Evolutionary conservation across 2,113 vertebrate species (phyloP), one percentile per base, ranked within the genome.

Genomic region (Nothoprocta perdicaria): DNA sequence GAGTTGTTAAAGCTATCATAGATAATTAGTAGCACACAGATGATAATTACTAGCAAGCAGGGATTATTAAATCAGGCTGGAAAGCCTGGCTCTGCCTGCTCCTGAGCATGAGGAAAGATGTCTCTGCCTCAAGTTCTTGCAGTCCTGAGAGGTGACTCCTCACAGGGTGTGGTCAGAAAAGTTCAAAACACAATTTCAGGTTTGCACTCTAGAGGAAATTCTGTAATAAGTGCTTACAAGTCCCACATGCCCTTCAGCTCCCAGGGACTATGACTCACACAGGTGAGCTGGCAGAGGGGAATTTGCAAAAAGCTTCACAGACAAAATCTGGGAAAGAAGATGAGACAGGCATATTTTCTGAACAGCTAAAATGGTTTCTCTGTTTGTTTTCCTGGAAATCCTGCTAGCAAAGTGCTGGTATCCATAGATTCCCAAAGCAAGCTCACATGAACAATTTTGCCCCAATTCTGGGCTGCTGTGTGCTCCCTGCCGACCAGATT

Each of bases 71-170:
- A 89, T 80, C 38, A 88, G 61, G 76, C 65, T 90, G 83, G 90
- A 88, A 95, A 92, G 91, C 92, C 83, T 86, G 52, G 88, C 72
- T 91, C 31, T 95, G 65, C 76, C 57, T 86, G 80, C 61, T 90
- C 80, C 82, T 60, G 85, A 78, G 89, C 35, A 65, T 2, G 2
- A 86, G 69, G 61, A 86, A 88, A 63, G 29, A n/a, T 0, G 0
- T 88, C 61, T 38, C 66, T 88, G 46, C 76, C 73, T 40, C 1
- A 1, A 67, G 68, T 52, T 92, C 71, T 82, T 58, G 43, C 53
- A 68, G 43, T 63, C 23, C 73, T 40, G 35, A 61, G 73, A 1
- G 1, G 41, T 60, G 46, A 29, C 88, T 80, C 9, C 57, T 89
- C 61, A 53, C 52, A 40, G 35, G 68, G 80, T 53, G 86, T 31